phyloP scores from a whole-genome alignment of 2,113 vertebrate genomes.

The Gnathonemus echidnorhynchus region DNA sequence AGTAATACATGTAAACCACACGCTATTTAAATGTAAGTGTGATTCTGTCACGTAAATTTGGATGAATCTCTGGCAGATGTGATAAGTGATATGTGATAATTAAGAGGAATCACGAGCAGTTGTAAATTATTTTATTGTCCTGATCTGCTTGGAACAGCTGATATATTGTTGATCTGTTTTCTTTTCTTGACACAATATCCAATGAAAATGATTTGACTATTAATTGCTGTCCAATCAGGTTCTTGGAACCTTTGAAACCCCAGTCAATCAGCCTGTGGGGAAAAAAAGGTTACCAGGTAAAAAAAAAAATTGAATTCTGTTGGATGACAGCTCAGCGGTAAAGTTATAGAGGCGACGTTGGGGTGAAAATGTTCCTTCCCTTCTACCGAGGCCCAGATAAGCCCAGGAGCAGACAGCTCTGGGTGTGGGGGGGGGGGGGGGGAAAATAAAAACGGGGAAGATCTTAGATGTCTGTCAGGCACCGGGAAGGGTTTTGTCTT shows the following conservation, averaged over 20 bases:
- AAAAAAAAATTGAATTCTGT: not conserved
- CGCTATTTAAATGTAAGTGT: not conserved
- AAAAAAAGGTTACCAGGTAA: not conserved
- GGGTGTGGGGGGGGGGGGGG: not conserved
- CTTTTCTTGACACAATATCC: no score
- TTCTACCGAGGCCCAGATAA: not conserved
- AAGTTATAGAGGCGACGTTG: constrained; percentile 70
- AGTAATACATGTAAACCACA: not conserved
- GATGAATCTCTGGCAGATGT: not conserved
- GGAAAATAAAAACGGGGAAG: constrained; percentile 51
- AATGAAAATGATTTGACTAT: not conserved
- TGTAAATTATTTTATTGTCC: not conserved
- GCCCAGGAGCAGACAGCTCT: not conserved
- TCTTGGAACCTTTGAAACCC: not conserved
- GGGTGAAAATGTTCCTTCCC: constrained; percentile 67
- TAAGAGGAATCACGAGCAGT: not conserved
- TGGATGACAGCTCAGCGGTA: constrained; percentile 14
- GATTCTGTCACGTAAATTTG: not conserved
- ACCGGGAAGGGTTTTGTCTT: constrained; percentile 81
- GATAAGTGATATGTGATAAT: not conserved
- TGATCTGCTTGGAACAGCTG: not conserved
- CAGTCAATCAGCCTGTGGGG: no score
- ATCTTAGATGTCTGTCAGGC: constrained; percentile 84
- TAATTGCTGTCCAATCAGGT: not conserved
- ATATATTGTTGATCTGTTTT: not conserved